Percentiles rank a stretch among this genome's conserved stretches.
Evolutionary conservation across 2,888 invertebrate genomes (phyloP).

Genomic region (Autographa gamma): DNA sequence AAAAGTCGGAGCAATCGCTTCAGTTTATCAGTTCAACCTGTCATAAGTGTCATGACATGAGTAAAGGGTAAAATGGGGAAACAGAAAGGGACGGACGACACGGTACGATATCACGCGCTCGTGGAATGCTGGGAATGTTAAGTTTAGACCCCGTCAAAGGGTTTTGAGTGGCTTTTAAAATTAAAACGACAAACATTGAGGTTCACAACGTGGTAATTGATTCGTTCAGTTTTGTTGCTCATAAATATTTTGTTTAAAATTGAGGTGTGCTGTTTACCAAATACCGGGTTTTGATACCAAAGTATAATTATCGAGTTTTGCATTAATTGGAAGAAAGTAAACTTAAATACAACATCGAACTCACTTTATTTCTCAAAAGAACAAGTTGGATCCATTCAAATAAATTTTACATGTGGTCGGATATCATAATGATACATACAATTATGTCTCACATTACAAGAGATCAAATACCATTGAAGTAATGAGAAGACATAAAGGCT

Average conservation of each 20-base stretch:
- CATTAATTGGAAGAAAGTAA: not conserved
- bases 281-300: not conserved
- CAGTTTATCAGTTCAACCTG: conserved; percentile 65
- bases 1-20: conserved; percentile 57
- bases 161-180: conserved; percentile 82
- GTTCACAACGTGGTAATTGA: conserved; percentile 75
- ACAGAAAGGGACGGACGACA: conserved; percentile 69
- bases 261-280: conserved; percentile 9
- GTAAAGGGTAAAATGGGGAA: conserved; percentile 67
- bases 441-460: conserved; percentile 23
- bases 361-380: not conserved
- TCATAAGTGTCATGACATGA: conserved; percentile 60
- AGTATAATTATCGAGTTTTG: not conserved
- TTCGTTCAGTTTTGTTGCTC: conserved; percentile 65
- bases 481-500: not conserved
- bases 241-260: conserved; percentile 42
- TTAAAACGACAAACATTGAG: conserved; percentile 84
- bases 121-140: conserved; percentile 82
- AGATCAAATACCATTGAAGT: conserved; percentile 18
- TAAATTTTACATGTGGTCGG: not conserved
- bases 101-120: conserved; percentile 74
- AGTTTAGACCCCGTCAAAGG: conserved; percentile 80
- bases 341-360: not conserved
- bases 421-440: not conserved
- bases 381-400: not conserved